These are phyloP conservation scores for Brachionus paranguensis DNA, from an alignment of 1,140 invertebrate genomes.

Conservation along the genomic window DNA sequence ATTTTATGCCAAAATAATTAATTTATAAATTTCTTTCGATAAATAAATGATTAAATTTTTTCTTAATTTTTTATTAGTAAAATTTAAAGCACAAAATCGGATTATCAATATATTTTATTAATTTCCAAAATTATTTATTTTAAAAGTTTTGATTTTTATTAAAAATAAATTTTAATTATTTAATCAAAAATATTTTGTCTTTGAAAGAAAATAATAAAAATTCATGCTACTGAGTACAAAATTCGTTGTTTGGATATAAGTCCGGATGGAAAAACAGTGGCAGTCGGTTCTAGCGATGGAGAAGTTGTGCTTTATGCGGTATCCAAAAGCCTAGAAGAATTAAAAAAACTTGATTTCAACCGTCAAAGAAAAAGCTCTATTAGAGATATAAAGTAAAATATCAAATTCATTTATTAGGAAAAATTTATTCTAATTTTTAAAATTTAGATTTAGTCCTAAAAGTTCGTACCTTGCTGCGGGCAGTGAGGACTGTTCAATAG, in stretches of 20 bases:
- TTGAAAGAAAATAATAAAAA: constrained; percentile 48
- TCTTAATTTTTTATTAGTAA: not conserved
- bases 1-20: too few relatives aligned
- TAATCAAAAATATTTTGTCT: too few relatives aligned
- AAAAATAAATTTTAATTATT: too few relatives aligned
- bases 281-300: constrained; percentile 53
- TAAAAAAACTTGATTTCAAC: constrained; percentile 11
- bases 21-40: too few relatives aligned
- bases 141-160: too few relatives aligned
- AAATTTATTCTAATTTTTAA: not conserved
- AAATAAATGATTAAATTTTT: not conserved
- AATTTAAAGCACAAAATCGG: too few relatives aligned
- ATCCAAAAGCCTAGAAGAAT: not conserved
- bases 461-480: constrained; percentile 51
- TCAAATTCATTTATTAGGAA: not conserved
- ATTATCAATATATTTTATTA: too few relatives aligned
- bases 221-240: constrained; percentile 44
- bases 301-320: not conserved
- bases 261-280: constrained; percentile 51
- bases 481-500: constrained; percentile 51
- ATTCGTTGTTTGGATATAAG: constrained; percentile 49
- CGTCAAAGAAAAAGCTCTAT: constrained; percentile 21
- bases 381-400: constrained; percentile 18
- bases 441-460: constrained; percentile 51
- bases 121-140: too few relatives aligned